phyloP scores from a whole-genome alignment of 35 echinoderm and acorn worm genomes.

The Anneissia japonica region DNA sequence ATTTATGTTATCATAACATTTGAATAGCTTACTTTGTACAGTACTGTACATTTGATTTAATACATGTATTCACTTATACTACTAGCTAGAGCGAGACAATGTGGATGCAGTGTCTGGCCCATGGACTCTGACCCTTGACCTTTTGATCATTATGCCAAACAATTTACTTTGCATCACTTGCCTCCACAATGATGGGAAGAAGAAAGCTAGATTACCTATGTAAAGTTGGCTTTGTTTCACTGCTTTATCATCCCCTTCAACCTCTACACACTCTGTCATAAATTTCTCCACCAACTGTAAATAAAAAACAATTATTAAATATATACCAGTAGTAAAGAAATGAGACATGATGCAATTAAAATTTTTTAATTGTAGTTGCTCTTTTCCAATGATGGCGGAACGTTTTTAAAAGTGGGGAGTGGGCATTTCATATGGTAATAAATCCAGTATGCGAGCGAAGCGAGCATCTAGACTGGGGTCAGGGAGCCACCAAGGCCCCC shows the following conservation, averaged over 20 bases:
- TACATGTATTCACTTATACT: too few species aligned
- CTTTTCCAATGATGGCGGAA: neutral
- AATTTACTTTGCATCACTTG: neutral
- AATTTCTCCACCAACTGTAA: conserved; percentile 93
- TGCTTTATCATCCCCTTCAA: conserved; percentile 56
- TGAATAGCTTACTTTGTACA: too few species aligned
- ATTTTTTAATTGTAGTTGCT: neutral
- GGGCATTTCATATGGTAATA: too few species aligned
- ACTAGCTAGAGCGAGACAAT: too few species aligned
- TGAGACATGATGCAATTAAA: neutral
- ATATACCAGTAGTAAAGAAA: neutral
- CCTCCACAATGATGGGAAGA: neutral
- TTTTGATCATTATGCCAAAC: too few species aligned
- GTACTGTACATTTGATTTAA: too few species aligned
- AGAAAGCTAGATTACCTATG: conserved; percentile 55
- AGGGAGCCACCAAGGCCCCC: too few species aligned
- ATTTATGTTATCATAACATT: too few species aligned
- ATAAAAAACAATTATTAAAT: conserved; percentile 6
- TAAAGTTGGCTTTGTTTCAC: conserved; percentile 85
- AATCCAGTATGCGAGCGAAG: too few species aligned
- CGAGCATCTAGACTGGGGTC: too few species aligned
- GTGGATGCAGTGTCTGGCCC: too few species aligned
- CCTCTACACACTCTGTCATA: conserved; percentile 85
- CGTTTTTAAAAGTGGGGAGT: neutral
- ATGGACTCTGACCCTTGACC: too few species aligned